phyloP scores from a whole-genome alignment of 2,888 invertebrate species.

The Odontomyia ornata region DNA sequence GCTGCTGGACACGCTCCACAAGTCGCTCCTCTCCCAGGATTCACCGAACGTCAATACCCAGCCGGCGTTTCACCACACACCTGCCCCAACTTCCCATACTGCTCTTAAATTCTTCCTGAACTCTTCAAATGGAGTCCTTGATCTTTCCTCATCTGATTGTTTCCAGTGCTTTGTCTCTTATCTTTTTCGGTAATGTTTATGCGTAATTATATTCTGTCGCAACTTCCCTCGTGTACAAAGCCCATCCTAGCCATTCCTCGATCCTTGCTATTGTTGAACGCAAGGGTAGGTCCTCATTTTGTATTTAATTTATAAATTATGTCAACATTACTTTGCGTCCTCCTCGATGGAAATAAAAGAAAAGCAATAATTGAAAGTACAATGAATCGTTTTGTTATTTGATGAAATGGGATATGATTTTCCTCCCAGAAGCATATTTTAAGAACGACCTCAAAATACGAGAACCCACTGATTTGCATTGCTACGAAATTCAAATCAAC shows the following conservation, averaged over 20 bases:
- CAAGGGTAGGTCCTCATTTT: conserved; percentile 22
- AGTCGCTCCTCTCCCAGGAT: conserved; percentile 64
- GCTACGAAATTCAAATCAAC: too few species aligned
- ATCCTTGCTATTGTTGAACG: conserved; percentile 6
- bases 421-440: too few species aligned
- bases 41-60: conserved; percentile 64
- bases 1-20: conserved; percentile 57
- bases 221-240: not conserved
- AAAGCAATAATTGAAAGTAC: conserved; percentile 6
- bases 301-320: conserved; percentile 37
- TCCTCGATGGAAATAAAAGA: conserved; percentile 36
- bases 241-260: conserved; percentile 5
- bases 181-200: not conserved
- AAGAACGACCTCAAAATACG: too few species aligned
- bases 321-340: conserved; percentile 10
- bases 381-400: not conserved
- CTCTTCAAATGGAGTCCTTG: not conserved
- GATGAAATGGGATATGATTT: too few species aligned
- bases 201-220: too few species aligned
- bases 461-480: too few species aligned
- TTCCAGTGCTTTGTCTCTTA: not conserved
- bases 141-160: not conserved
- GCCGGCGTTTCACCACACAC: conserved; percentile 64
- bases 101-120: conserved; percentile 56
- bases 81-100: conserved; percentile 66